These are phyloP conservation scores for Glaucopsyche alexis DNA, from an alignment of 2,888 invertebrate species.

Conservation along the genomic window DNA sequence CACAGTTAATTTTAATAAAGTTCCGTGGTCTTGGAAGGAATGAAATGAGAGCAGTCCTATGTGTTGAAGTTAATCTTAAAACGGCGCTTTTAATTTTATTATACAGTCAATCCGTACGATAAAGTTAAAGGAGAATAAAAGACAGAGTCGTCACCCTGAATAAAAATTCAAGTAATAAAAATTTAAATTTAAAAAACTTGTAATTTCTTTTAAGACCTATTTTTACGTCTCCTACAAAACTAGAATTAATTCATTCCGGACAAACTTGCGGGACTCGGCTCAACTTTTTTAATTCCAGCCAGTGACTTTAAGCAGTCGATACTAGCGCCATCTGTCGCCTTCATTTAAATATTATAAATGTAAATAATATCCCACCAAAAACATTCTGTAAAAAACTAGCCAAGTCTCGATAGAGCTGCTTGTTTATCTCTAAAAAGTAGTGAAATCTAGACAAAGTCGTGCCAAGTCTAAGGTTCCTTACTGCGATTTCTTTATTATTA, in stretches of 20 bases:
- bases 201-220: conserved; percentile 12
- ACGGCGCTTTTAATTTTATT: too few species aligned
- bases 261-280: neutral
- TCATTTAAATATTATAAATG: neutral
- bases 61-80: too few species aligned
- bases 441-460: too few species aligned
- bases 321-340: neutral
- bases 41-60: too few species aligned
- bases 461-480: too few species aligned
- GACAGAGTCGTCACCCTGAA: neutral
- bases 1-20: too few species aligned
- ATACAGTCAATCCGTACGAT: neutral
- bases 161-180: neutral
- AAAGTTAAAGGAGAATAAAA: neutral
- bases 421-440: too few species aligned
- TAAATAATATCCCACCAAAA: neutral
- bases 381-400: too few species aligned
- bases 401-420: too few species aligned
- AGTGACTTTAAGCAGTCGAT: neutral
- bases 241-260: neutral
- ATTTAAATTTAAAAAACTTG: conserved; percentile 18
- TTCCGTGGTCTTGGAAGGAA: too few species aligned
- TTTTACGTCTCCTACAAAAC: conserved; percentile 11
- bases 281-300: conserved; percentile 11
- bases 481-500: too few species aligned